Base-by-base conservation (phyloP, 2,888 invertebrate genomes). In the Bimastos eiseni region DNA sequence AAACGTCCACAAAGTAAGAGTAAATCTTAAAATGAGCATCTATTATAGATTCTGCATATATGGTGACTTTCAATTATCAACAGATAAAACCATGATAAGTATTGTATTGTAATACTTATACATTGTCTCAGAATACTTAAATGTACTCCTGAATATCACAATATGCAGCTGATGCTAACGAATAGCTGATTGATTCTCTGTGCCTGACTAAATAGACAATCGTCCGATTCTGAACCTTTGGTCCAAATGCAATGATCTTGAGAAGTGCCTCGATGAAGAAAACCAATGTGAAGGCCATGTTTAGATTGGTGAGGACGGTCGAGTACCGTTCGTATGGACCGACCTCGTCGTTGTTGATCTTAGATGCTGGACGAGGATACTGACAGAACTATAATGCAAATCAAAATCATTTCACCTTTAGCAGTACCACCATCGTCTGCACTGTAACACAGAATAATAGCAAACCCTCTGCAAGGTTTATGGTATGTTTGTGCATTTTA, bases 221-320 rank as follows among this genome's bases (percentile, higher is more conserved):
- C 17, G 37, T 36, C 8, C 36, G 21, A 36, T 37, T 36, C 37
- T 92, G 90, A 90, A 99, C 99, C 98, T 98, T 97, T 96, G 98
- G 97, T 97, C 99, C 99, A 96, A 98, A 99, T 96, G 99, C 99
- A 96, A 98, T 97, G 96, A 99, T 98, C 97, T 99, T 99, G 96
- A 99, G 97, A 96, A 98, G 97, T 96, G 98, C 98, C 97, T 99
- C 99, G 97, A 99, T 97, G 96, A 99, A 98, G 97, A 99, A 99
- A 97, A 99, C 97, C 96, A 98, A 97, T 95, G 99, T 99, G 97
- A 99, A 98, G 96, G 98, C 98, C 97, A 98, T 98, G 97, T 99
- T 99, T 96, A 98, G 97, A 96, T 86, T 86, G 86, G 86, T 98
- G 97, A 96, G 91, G 91, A 37, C 34, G 34, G 5, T 36, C 21